phyloP scores from a whole-genome alignment of 2,797 vertebrate species.

The Dallia pectoralis region DNA sequence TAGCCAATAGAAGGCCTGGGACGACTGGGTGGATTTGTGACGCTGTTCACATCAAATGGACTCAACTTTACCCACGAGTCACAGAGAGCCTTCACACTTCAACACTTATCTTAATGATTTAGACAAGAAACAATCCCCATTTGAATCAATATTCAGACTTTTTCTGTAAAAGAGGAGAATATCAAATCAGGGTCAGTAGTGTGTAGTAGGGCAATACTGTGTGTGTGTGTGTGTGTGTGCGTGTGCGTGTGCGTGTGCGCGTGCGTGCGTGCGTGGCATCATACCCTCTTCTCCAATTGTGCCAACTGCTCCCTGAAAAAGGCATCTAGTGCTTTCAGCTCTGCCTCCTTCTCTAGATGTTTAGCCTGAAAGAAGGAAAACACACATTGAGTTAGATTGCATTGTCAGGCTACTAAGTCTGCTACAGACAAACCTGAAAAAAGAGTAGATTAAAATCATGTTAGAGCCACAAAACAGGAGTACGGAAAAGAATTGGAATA shows the following conservation, averaged over 20 bases:
- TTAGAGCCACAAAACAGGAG: neutral
- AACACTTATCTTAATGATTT: neutral
- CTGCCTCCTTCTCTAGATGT: conserved; percentile 82
- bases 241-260: neutral
- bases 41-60: neutral
- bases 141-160: neutral
- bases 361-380: conserved; percentile 64
- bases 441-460: neutral
- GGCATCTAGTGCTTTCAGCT: conserved; percentile 76
- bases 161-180: neutral
- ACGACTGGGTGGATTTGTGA: neutral
- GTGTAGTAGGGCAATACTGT: neutral
- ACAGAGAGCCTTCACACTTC: neutral
- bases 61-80: neutral
- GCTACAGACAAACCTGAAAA: neutral
- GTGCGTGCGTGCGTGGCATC: conserved; percentile 13
- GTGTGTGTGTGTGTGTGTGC: neutral
- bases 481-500: neutral
- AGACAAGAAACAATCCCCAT: neutral
- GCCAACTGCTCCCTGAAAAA: conserved; percentile 89
- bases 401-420: neutral
- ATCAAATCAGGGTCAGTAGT: neutral
- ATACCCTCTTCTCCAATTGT: conserved; percentile 86
- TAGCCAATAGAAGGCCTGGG: neutral
- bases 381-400: conserved; percentile 9